These are phyloP conservation scores for Zosterops lateralis DNA, from an alignment of 2,113 vertebrate species.

Conservation along the genomic window DNA sequence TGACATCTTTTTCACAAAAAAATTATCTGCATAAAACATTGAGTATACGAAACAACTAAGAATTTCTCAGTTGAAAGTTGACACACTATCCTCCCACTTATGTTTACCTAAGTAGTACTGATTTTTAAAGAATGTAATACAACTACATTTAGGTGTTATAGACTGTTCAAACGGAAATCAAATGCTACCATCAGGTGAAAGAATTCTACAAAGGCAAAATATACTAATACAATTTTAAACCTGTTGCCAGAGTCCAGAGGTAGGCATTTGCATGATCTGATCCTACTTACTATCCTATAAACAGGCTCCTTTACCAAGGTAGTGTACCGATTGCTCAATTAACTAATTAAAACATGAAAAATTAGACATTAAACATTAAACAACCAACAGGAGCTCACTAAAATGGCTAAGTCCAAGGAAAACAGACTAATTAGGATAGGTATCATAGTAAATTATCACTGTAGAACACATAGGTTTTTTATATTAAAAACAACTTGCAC, in stretches of 20 bases:
- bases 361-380: not conserved
- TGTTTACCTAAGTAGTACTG: not conserved
- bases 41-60: not conserved
- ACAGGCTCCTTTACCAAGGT: not conserved
- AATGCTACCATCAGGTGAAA: not conserved
- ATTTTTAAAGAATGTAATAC: not conserved
- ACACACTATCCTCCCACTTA: not conserved
- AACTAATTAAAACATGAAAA: constrained; percentile 4
- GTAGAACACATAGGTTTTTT: not conserved
- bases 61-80: not conserved
- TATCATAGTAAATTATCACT: not conserved
- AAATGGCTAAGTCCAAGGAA: not conserved
- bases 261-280: not conserved
- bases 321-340: not conserved
- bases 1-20: not conserved
- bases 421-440: not conserved
- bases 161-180: not conserved
- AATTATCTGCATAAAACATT: not conserved
- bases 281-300: not conserved
- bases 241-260: not conserved
- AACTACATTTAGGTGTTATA: not conserved
- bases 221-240: not conserved
- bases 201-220: not conserved
- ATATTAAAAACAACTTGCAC: not conserved
- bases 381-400: not conserved